Percentiles rank a stretch among this genome's conserved stretches.
Evolutionary conservation across 2,797 vertebrate species (phyloP).

Genomic region (Fundulus diaphanus): DNA sequence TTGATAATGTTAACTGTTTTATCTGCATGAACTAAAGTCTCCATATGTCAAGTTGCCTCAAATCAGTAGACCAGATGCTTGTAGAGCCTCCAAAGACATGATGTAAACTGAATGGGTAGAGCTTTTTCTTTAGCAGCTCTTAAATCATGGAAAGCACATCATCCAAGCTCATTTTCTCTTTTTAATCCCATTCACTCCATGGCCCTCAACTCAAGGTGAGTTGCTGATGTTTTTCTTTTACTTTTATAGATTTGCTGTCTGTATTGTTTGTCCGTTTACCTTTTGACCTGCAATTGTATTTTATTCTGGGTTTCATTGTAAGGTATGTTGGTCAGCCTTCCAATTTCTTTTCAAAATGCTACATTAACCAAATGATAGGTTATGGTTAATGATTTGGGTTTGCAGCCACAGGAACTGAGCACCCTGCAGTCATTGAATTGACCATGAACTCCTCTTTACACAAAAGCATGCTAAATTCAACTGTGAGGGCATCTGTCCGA

Average conservation of each 20-base stretch:
- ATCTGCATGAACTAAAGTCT: neutral
- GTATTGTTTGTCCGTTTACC: neutral
- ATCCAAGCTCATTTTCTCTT: neutral
- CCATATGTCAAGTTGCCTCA: neutral
- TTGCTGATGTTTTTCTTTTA: neutral
- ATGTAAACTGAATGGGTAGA: neutral
- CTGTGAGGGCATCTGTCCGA: neutral
- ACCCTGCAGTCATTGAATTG: neutral
- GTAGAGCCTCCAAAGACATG: neutral
- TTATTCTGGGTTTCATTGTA: neutral
- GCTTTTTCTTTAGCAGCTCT: neutral
- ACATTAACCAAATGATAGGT: neutral
- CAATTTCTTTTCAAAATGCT: neutral
- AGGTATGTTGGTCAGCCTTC: neutral
- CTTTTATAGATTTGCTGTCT: neutral
- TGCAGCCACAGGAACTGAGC: neutral
- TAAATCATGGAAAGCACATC: neutral
- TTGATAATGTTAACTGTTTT: neutral
- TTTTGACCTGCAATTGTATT: neutral
- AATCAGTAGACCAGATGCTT: neutral
- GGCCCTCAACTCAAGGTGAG: neutral
- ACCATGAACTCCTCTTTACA: neutral
- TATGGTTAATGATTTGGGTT: neutral
- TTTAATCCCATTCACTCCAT: neutral
- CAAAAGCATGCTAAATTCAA: neutral